phyloP scores from a whole-genome alignment of 2,888 invertebrate genomes.

The Penaeus monodon region DNA sequence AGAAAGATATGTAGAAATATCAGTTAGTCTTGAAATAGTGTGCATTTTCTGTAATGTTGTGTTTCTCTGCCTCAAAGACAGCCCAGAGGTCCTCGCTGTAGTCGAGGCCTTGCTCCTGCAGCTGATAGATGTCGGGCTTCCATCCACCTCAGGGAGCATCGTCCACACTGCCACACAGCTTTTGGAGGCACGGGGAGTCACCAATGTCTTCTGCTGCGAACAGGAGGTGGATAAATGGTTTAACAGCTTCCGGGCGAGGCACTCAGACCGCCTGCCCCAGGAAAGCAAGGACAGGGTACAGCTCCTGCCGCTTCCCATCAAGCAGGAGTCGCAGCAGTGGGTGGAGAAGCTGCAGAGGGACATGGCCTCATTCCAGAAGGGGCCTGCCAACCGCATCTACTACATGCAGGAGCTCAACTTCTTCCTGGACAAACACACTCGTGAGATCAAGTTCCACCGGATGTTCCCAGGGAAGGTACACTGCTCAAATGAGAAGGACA shows the following conservation, averaged over 20 bases:
- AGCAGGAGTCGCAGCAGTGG: slow-evolving; percentile 31
- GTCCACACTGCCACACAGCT: slow-evolving; percentile 36
- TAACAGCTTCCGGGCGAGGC: slow-evolving; percentile 15
- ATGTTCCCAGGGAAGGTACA: slow-evolving; percentile 37
- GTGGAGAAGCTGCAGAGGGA: slow-evolving; percentile 30
- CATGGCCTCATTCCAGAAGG: slow-evolving; percentile 33
- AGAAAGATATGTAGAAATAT: too few relatives aligned
- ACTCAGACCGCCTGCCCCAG: slow-evolving; percentile 6
- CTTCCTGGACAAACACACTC: slow-evolving; percentile 44
- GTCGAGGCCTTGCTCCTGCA: slow-evolving; percentile 41
- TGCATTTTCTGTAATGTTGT: not conserved
- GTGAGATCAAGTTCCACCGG: slow-evolving; percentile 49
- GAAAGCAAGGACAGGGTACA: not conserved
- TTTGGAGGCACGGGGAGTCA: slow-evolving; percentile 10
- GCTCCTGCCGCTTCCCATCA: not conserved
- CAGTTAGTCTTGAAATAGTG: not conserved
- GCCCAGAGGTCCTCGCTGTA: slow-evolving; percentile 28
- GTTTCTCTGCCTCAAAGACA: slow-evolving; percentile 3
- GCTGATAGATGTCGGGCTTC: slow-evolving; percentile 46
- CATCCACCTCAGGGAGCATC: slow-evolving; percentile 14
- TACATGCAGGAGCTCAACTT: slow-evolving; percentile 55
- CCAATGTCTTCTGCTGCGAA: slow-evolving; percentile 5
- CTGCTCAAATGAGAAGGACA: slow-evolving; percentile 48
- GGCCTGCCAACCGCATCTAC: slow-evolving; percentile 18
- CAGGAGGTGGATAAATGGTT: slow-evolving; percentile 28